These are phyloP conservation scores for Elephantulus edwardii DNA, from an alignment of 2,113 vertebrate species.

Conservation along the genomic window DNA sequence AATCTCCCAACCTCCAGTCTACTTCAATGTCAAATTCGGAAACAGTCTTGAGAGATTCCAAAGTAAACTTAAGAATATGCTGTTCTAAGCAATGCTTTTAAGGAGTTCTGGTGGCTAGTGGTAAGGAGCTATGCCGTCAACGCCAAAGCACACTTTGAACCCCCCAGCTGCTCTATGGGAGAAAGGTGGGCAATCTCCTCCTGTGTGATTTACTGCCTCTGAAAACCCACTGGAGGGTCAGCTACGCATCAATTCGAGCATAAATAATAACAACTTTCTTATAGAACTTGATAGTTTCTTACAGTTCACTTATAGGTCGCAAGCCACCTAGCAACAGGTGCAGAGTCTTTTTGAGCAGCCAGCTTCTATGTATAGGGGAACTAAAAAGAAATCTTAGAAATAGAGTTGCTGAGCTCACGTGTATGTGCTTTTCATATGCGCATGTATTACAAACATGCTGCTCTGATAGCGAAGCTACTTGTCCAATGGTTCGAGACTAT, in stretches of 20 bases:
- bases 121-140: too few relatives aligned
- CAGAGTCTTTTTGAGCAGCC: neutral
- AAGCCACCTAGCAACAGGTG: neutral
- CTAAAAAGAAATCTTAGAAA: conserved; percentile 11
- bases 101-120: too few relatives aligned
- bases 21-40: neutral
- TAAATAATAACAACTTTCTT: too few relatives aligned
- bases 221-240: too few relatives aligned
- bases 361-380: neutral
- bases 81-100: neutral
- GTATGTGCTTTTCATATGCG: neutral
- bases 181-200: too few relatives aligned
- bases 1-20: neutral
- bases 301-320: too few relatives aligned
- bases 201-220: too few relatives aligned
- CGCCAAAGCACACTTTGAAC: too few relatives aligned
- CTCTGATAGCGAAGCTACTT: neutral
- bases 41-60: neutral
- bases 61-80: fast-evolving
- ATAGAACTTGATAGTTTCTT: too few relatives aligned
- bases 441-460: neutral
- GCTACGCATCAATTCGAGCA: too few relatives aligned
- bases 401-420: neutral
- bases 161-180: too few relatives aligned
- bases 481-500: conserved; percentile 41